Conservation (phyloP, 2,113 vertebrate genomes). For the Lutjanus erythropterus region DNA sequence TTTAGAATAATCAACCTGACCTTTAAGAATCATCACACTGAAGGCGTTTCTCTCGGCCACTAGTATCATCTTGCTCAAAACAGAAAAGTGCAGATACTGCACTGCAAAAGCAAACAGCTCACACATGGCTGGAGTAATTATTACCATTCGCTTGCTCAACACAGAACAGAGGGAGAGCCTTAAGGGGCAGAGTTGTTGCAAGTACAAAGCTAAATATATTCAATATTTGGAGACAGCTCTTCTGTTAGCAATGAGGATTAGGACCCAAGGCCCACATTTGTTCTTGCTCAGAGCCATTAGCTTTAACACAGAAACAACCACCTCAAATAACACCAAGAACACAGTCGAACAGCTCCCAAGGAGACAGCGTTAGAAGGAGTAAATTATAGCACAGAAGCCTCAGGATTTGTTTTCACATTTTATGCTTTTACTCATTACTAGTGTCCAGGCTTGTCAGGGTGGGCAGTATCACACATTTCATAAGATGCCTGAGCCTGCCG, state of each 20-base stretch:
- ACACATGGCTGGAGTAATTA: conserved; percentile 52
- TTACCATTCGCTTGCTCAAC: conserved; percentile 39
- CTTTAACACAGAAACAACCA: conserved; percentile 45
- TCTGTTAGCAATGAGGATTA: conserved; percentile 51
- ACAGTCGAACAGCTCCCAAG: conserved; percentile 36
- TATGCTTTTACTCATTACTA: conserved; percentile 21
- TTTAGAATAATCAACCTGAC: conserved; percentile 50
- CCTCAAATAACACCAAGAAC: conserved; percentile 37
- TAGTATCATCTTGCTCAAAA: neutral
- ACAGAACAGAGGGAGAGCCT: conserved; percentile 39
- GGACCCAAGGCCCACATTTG: conserved; percentile 60
- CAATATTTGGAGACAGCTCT: conserved; percentile 64
- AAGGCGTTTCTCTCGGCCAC: conserved; percentile 1
- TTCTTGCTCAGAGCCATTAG: conserved; percentile 64
- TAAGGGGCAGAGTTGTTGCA: conserved; percentile 34
- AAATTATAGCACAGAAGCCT: conserved; percentile 35
- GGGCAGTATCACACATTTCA: conserved; percentile 20
- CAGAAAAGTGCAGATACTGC: conserved; percentile 8
- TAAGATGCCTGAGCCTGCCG: neutral
- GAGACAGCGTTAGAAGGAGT: conserved; percentile 28
- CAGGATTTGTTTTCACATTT: conserved; percentile 46
- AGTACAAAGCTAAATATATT: conserved; percentile 64
- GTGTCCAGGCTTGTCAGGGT: neutral
- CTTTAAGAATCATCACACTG: conserved; percentile 29
- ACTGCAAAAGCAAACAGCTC: conserved; percentile 20